Evolutionary conservation across 2,113 vertebrate species (phyloP).

Genomic region (Recurvirostra avosetta): DNA sequence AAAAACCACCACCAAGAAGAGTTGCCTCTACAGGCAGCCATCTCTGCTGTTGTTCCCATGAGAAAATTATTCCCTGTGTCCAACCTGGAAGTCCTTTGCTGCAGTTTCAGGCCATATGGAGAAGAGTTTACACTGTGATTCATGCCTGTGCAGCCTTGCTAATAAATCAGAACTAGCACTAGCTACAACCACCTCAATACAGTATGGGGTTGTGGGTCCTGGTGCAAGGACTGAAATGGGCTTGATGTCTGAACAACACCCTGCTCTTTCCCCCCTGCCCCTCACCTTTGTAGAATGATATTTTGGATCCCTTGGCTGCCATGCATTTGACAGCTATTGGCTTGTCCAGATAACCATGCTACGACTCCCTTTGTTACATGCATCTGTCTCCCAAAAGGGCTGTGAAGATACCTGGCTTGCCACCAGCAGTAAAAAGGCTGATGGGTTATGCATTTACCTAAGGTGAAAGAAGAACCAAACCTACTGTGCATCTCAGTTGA

Average conservation of each 20-base stretch:
- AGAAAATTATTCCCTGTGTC: background rate
- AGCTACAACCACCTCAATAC: background rate
- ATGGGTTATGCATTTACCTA: background rate
- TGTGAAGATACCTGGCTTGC: background rate
- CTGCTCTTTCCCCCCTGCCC: background rate
- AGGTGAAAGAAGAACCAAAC: background rate
- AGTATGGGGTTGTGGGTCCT: background rate
- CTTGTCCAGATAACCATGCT: background rate
- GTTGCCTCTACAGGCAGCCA: background rate
- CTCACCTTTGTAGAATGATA: background rate
- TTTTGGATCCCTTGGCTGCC: background rate
- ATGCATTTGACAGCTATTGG: background rate
- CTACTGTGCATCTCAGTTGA: background rate
- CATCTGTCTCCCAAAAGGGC: background rate
- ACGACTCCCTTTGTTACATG: background rate
- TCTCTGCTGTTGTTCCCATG: background rate
- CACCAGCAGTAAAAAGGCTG: background rate
- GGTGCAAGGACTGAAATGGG: background rate
- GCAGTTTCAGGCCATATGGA: background rate
- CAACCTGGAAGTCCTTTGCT: background rate
- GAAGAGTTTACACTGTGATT: background rate
- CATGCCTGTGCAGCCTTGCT: background rate
- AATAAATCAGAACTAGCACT: background rate
- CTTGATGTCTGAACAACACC: background rate
- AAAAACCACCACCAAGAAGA: background rate